Evolutionary conservation across 1,140 invertebrate species (phyloP).

Genomic region (Pseudoatta argentina): DNA sequence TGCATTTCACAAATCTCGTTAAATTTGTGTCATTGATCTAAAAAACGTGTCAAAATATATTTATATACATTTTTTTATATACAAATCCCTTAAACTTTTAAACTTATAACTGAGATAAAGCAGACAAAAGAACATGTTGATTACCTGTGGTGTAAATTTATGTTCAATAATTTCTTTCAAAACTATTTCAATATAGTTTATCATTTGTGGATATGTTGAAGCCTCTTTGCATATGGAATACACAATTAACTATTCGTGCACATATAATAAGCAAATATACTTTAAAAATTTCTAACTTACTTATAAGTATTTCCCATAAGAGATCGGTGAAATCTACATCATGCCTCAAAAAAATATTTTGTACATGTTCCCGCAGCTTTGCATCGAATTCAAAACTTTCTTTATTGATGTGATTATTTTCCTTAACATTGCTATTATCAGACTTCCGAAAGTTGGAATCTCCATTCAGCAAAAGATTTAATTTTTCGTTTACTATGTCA

Average conservation of each 20-base stretch:
- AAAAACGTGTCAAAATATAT: conserved; percentile 16
- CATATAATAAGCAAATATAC: neutral
- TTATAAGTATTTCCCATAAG: conserved; percentile 80
- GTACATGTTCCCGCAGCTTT: conserved; percentile 71
- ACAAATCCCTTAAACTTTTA: neutral
- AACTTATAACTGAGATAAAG: neutral
- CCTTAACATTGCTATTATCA: conserved; percentile 9
- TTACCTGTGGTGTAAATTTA: conserved; percentile 63
- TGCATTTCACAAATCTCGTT: conserved; percentile 76
- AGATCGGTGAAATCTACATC: conserved; percentile 82
- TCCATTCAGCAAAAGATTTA: conserved; percentile 74
- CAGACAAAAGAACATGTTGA: neutral
- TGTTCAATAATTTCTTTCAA: conserved; percentile 72
- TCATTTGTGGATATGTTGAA: conserved; percentile 74
- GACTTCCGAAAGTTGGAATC: conserved; percentile 69
- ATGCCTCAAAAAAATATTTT: conserved; percentile 71
- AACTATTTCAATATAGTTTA: conserved; percentile 74
- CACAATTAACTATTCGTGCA: neutral
- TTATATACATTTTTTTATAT: too few species aligned
- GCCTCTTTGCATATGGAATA: conserved; percentile 36
- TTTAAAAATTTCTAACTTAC: conserved; percentile 63
- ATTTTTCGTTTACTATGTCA: conserved; percentile 66
- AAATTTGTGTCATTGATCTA: conserved; percentile 77
- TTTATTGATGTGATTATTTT: conserved; percentile 34
- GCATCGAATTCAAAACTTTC: conserved; percentile 66